phyloP scores from a whole-genome alignment of 2,113 vertebrate species.

The Pagrus major region DNA sequence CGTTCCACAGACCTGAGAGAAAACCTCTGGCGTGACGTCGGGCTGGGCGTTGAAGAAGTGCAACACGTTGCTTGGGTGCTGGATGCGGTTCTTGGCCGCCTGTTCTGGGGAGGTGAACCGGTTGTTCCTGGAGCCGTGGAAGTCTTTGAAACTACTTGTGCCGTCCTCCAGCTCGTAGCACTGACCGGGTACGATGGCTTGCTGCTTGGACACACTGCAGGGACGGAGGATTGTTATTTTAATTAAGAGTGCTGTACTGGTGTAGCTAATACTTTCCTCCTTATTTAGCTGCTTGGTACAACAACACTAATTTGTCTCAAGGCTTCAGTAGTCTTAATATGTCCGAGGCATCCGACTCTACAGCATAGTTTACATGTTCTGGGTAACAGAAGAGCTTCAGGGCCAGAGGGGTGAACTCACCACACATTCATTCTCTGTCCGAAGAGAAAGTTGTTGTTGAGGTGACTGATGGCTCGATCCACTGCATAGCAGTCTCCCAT shows the following conservation, averaged over 20 bases:
- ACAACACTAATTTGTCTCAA: no score
- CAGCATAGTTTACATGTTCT: no score
- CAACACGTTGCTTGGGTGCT: constrained; percentile 94
- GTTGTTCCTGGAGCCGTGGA: constrained; percentile 95
- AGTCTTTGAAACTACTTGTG: constrained; percentile 94
- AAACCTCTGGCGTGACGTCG: constrained; percentile 90
- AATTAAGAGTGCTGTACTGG: no score
- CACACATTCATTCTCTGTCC: constrained; percentile 95
- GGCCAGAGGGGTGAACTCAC: constrained; percentile 82
- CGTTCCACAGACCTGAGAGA: constrained; percentile 86
- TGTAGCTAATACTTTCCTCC: no score
- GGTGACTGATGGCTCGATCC: constrained; percentile 93
- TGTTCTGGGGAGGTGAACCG: constrained; percentile 94
- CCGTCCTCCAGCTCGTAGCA: constrained; percentile 94
- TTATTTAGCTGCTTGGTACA: no score
- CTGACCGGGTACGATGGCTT: constrained; percentile 94
- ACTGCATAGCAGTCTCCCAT: constrained; percentile 96
- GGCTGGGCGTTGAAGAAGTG: constrained; percentile 96
- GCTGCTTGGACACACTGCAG: constrained; percentile 93
- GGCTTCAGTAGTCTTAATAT: neutral
- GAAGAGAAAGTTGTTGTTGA: constrained; percentile 97
- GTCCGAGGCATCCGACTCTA: no score
- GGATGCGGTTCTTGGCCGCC: constrained; percentile 96
- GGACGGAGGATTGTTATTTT: neutral
- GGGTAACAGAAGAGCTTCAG: no score